Evolutionary conservation across 2,888 invertebrate species (phyloP), one percentile per base, ranked within the genome.

Genomic region (Copidosoma aretas): DNA sequence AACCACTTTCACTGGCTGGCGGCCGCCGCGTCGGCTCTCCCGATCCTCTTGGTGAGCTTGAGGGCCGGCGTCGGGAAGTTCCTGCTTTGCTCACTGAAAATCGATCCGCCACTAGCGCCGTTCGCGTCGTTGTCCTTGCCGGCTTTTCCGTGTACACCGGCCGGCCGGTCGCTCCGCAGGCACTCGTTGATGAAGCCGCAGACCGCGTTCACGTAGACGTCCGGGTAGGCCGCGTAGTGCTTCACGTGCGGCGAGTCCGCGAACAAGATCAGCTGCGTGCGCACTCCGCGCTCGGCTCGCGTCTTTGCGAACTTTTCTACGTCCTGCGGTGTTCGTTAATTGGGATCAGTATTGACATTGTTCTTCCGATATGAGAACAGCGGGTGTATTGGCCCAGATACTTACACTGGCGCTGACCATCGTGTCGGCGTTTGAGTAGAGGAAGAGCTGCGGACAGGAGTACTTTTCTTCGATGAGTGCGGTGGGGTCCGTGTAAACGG

Each of bases 231-330:
- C 17, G 87, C 86, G 73, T 88, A 88, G 79, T 93, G 92, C 76
- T 90, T 89, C 0, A 92, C 92, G 81, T 93, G 93, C n/a, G 89
- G 88, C 14, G 91, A 91, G 77, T 89, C 88, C 67, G 90, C 88
- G 82, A 91, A 92, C 68, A 89, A 87, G 49, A 89, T 84, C 41
- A 87, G 84, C 24, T 87, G 86, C 0, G 91, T 89, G 70, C 87
- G 84, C 0, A 90, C 87, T 12, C 91, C 91, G 54, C 87, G 83
- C 65, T 86, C 84, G 67, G 87, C 86, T 5, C 90, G 86, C 68
- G 86, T 84, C 46, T 85, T 84, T 12, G 89, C 88, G 77, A 92
- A 90, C 70, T 88, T 87, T 79, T 91, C 90, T 67, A 92, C 87
- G 79, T 91, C 91, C 86, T 88, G 76, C 64, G 80, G n/a, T n/a